Evolutionary conservation across 2,888 invertebrate genomes (phyloP), one percentile per base, ranked within the genome.

Genomic region (Galerucella calmariensis): DNA sequence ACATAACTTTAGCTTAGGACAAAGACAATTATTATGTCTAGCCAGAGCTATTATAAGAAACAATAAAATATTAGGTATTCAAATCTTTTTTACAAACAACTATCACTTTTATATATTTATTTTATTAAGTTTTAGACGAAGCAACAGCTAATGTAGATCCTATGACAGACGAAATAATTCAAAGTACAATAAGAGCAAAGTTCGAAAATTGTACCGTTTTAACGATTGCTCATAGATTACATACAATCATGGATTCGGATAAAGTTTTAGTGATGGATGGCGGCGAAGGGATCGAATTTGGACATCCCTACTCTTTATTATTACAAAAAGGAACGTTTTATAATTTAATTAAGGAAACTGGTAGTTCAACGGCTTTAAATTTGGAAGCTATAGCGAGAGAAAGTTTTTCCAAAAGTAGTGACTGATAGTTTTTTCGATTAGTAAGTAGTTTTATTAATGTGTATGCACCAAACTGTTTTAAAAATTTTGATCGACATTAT

Each of bases 211-310:
- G 94, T 84, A 95, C 95, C 0, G 95, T 95, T 44, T 89, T 96
- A 46, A 95, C 95, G 0, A 94, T 96, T 63, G 95, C 95, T 41
- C 95, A 96, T 86, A 90, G 95, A 62, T 89, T 96, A 8, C 92
- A 95, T 82, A 95, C 95, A 0, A 93, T 96, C 67, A 95, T 96
- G 93, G 95, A 96, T 86, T 94, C 94, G 0, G 94, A 95, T 88
- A 91, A 92, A 86, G 92, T 95, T 68, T 85, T 95, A 78, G 95
- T 95, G 10, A 92, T 96, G 90, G 93, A 95, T 84, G 92, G 93
- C 27, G 96, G 96, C 0, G 91, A 63, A 46, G 90, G 92, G 84
- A 90, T 91, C 0, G 96, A 97, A 86, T 91, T 93, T 53, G 95
- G 93, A 1, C 92, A 93, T 82, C 96, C 97, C 0, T 91, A 90